phyloP scores from a whole-genome alignment of 2,113 vertebrate genomes.

The Ardeotis arabs region DNA sequence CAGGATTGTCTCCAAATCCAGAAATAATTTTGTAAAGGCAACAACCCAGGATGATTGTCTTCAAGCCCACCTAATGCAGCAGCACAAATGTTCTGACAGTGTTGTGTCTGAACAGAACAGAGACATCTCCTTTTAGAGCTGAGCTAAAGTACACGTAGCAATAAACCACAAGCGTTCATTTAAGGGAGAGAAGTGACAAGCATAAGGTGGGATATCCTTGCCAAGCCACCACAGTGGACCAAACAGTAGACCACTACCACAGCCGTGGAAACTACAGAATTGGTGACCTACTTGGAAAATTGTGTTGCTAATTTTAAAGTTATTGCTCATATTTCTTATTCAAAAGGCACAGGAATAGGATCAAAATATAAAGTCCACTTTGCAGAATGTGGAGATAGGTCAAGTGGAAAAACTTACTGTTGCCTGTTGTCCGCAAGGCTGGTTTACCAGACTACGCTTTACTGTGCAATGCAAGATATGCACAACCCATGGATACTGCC shows the following conservation, averaged over 20 bases:
- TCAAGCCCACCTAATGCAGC: not conserved
- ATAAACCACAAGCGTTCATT: not conserved
- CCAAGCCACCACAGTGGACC: accelerated
- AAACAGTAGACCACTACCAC: not conserved
- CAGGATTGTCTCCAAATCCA: not conserved
- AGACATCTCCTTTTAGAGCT: not conserved
- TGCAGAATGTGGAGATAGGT: not conserved
- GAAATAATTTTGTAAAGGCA: not conserved
- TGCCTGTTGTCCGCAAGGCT: not conserved
- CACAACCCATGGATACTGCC: not conserved
- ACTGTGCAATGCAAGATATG: not conserved
- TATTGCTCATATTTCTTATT: not conserved
- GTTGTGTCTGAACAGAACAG: not conserved
- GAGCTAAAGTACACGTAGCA: not conserved
- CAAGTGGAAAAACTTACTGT: not conserved
- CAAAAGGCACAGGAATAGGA: not conserved
- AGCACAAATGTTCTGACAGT: not conserved
- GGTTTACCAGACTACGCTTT: not conserved
- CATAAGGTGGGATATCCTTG: not conserved
- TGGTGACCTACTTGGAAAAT: not conserved
- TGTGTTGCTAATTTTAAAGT: not conserved
- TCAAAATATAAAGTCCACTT: not conserved
- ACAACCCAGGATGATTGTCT: not conserved
- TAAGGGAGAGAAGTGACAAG: not conserved
- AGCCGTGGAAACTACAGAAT: not conserved